Percentiles rank a stretch among this genome's conserved stretches.
These are phyloP conservation scores for Apis mellifera DNA, from an alignment of 1,140 invertebrate genomes.

Conservation along the genomic window DNA sequence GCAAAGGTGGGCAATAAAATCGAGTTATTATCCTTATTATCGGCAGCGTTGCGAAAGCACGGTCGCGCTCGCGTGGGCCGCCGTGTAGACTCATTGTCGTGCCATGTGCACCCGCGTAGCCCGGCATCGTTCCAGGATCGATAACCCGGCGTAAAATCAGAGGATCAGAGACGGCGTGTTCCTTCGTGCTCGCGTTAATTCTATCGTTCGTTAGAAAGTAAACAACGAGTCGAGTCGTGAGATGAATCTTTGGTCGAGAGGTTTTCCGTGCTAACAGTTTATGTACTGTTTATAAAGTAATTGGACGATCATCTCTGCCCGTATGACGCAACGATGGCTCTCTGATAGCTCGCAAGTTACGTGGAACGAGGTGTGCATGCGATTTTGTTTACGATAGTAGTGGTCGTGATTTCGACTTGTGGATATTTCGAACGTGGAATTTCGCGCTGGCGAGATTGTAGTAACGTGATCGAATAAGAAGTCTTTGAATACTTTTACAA, in stretches of 20 bases:
- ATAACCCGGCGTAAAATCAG: conserved; percentile 20
- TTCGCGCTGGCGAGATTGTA: neutral
- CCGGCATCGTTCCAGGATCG: conserved; percentile 40
- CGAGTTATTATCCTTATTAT: conserved; percentile 70
- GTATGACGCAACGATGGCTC: neutral
- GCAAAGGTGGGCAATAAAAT: conserved; percentile 65
- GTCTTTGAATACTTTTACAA: no score
- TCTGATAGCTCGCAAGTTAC: neutral
- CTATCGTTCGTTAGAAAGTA: conserved; percentile 24
- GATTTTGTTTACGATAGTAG: neutral
- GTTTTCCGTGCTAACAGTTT: conserved; percentile 16
- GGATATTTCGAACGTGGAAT: neutral
- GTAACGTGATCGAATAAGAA: neutral
- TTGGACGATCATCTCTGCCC: conserved; percentile 23
- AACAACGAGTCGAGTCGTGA: neutral
- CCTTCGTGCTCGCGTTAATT: conserved; percentile 19
- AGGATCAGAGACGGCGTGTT: neutral
- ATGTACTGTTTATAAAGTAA: conserved; percentile 17
- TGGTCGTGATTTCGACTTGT: neutral
- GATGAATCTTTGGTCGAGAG: neutral
- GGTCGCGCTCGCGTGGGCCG: conserved; percentile 52
- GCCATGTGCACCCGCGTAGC: conserved; percentile 64
- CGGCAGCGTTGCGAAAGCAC: conserved; percentile 59
- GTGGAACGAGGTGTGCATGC: neutral
- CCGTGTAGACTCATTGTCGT: conserved; percentile 62